These are phyloP conservation scores for Charanyca ferruginea DNA, from an alignment of 2,888 invertebrate species.

Conservation along the genomic window DNA sequence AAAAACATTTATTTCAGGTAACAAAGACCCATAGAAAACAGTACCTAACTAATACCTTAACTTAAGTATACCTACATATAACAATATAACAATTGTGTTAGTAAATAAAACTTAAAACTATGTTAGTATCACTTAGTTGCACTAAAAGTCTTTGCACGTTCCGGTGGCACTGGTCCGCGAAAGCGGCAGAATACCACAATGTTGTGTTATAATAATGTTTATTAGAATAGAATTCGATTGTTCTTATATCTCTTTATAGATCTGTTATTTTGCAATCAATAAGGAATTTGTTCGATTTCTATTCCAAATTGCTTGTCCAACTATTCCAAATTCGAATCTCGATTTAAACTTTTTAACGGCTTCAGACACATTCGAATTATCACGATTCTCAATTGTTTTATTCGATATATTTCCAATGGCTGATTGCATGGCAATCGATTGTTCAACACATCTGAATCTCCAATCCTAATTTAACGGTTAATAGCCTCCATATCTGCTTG, in stretches of 20 bases:
- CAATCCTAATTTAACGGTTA: conserved; percentile 33
- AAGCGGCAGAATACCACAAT: too few species aligned
- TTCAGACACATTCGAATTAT: neutral
- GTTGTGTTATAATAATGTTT: conserved; percentile 10
- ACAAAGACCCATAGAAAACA: too few species aligned
- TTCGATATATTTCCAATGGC: neutral
- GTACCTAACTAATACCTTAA: too few species aligned
- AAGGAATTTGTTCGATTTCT: conserved; percentile 2
- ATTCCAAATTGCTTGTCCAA: conserved; percentile 7
- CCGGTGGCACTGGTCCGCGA: too few species aligned
- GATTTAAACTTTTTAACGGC: conserved; percentile 3
- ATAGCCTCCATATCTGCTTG: conserved; percentile 21
- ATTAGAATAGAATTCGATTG: conserved; percentile 4
- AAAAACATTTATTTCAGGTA: too few species aligned
- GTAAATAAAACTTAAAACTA: too few species aligned
- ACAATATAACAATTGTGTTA: too few species aligned
- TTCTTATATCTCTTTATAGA: conserved; percentile 15
- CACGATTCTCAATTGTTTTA: neutral
- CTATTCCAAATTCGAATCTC: neutral
- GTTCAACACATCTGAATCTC: conserved; percentile 12
- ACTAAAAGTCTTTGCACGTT: too few species aligned
- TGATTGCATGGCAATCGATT: conserved; percentile 18
- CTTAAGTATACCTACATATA: too few species aligned
- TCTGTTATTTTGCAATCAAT: neutral
- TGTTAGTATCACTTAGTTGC: too few species aligned